phyloP scores from a whole-genome alignment of 2,888 invertebrate genomes.

The Nebria brevicollis region DNA sequence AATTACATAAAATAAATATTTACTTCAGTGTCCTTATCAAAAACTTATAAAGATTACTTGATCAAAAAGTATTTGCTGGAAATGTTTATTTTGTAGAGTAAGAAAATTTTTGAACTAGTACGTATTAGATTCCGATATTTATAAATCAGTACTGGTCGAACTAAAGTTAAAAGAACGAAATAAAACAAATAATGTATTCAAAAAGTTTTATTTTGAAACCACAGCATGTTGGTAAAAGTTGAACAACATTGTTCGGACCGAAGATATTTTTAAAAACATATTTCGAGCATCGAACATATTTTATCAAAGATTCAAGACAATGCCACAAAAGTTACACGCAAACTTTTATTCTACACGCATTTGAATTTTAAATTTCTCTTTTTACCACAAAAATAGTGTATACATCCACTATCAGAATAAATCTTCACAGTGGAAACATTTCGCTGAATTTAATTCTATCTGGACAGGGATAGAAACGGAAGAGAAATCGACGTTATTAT shows the following conservation, averaged over 20 bases:
- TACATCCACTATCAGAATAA: neutral
- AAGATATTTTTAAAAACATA: constrained; percentile 34
- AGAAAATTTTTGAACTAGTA: no score
- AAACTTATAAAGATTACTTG: no score
- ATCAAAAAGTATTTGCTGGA: no score
- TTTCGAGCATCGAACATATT: constrained; percentile 36
- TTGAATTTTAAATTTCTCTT: constrained; percentile 43
- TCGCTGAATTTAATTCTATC: neutral
- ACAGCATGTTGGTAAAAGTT: constrained; percentile 3
- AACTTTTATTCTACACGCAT: constrained; percentile 37
- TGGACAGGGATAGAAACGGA: neutral
- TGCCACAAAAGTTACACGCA: constrained; percentile 30
- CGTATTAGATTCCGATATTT: no score
- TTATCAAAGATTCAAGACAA: constrained; percentile 39
- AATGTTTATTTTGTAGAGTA: no score
- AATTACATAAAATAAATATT: neutral
- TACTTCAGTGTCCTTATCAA: neutral
- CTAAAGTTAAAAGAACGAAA: neutral
- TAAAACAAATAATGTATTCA: neutral
- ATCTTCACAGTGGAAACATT: neutral
- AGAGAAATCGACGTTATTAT: neutral
- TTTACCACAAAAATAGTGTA: constrained; percentile 10
- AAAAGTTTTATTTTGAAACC: neutral
- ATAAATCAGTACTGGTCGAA: neutral
- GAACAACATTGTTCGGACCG: constrained; percentile 14